Percentiles rank a stretch among this genome's conserved stretches.
Conservation (phyloP, 1,140 invertebrate species). For the Globodera rostochiensis region DNA sequence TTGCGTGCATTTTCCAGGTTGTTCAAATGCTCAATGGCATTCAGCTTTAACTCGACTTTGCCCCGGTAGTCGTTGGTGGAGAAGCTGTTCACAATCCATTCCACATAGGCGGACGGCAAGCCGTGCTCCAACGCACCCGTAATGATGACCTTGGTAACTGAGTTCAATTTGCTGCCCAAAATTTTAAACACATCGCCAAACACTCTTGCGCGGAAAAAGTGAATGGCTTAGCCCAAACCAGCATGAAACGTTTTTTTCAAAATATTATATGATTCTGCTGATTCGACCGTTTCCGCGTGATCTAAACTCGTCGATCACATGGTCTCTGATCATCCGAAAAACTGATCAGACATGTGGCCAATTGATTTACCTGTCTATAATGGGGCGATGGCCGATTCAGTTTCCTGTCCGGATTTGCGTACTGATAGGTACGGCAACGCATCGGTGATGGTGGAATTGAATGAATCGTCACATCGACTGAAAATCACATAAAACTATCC, state of each 20-base stretch:
- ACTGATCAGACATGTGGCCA: no score
- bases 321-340: no score
- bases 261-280: no score
- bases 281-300: no score
- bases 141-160: conserved; percentile 41
- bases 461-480: conserved; percentile 17
- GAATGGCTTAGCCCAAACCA: no score
- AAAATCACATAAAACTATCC: conserved; percentile 21
- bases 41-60: conserved; percentile 38
- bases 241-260: no score
- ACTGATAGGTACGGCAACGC: conserved; percentile 58
- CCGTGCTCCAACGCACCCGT: conserved; percentile 53
- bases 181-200: no score
- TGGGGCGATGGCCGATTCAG: conserved; percentile 51
- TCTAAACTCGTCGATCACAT: no score
- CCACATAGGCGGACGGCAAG: conserved; percentile 49
- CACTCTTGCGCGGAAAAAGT: no score
- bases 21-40: conserved; percentile 43
- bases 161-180: no score
- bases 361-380: conserved; percentile 41
- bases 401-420: conserved; percentile 43
- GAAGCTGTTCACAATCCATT: conserved; percentile 38
- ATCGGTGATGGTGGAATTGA: conserved; percentile 18
- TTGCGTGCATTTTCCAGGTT: not conserved
- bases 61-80: conserved; percentile 53